A percentile compares a stretch with the other conserved stretches of the same genome.
Evolutionary conservation across 2,888 invertebrate species (phyloP).

Genomic region (Nephrotoma guestfalica): DNA sequence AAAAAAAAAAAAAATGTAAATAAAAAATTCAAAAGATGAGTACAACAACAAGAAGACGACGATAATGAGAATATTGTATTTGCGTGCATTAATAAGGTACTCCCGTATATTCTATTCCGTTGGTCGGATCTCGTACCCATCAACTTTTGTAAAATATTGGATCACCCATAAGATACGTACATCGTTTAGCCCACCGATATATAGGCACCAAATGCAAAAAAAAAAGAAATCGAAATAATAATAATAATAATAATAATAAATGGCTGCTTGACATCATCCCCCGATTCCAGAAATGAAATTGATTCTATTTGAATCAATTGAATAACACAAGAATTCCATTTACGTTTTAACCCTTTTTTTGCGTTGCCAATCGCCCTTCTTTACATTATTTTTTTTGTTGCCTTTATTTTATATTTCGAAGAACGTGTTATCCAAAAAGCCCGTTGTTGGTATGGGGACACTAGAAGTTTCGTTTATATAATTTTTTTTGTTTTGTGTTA

Average conservation of each 20-base stretch:
- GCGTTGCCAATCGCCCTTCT: slow-evolving; percentile 1
- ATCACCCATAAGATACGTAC: neutral
- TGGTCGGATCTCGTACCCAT: neutral
- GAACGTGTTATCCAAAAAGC: neutral
- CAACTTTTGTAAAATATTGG: neutral
- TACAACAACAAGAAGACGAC: neutral
- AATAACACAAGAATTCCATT: slow-evolving; percentile 16
- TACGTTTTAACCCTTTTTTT: slow-evolving; percentile 14
- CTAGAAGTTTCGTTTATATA: neutral
- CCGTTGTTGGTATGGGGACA: neutral
- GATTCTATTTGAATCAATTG: slow-evolving; percentile 15
- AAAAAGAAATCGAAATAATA: neutral
- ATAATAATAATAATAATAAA: neutral
- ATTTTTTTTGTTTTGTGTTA: neutral
- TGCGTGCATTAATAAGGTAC: neutral
- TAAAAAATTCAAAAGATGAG: neutral
- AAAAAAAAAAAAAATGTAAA: neutral
- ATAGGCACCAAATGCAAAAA: neutral
- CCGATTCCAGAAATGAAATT: slow-evolving; percentile 9
- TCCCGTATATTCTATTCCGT: neutral
- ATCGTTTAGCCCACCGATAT: neutral
- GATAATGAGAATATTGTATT: neutral
- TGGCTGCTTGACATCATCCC: neutral
- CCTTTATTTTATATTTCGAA: neutral
- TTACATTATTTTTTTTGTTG: neutral